Percentiles rank a stretch among this genome's conserved stretches.
These are phyloP conservation scores for Cirrhinus molitorella DNA, from an alignment of 2,797 vertebrate species.

Conservation along the genomic window DNA sequence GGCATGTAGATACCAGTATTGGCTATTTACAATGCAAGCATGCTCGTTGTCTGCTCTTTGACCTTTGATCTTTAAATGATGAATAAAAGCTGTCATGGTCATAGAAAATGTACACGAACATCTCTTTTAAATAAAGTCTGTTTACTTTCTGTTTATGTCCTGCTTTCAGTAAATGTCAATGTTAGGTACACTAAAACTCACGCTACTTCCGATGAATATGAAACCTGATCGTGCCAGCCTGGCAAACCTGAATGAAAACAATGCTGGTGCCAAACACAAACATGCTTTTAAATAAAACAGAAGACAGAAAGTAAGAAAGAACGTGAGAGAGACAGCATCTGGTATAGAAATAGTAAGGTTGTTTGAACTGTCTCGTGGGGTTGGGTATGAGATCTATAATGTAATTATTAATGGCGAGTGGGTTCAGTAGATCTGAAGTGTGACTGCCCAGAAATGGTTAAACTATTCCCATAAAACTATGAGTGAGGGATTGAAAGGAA, in stretches of 20 bases:
- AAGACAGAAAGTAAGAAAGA: not conserved
- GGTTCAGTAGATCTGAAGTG: slow-evolving; percentile 33
- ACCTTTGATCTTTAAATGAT: not conserved
- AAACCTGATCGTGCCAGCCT: slow-evolving; percentile 5
- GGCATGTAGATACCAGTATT: not conserved
- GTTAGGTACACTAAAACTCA: slow-evolving; percentile 10
- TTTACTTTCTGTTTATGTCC: not conserved
- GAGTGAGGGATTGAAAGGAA: not conserved
- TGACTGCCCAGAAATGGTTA: slow-evolving; percentile 29
- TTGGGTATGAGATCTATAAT: slow-evolving; percentile 25
- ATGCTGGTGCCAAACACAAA: slow-evolving; percentile 10
- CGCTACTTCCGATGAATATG: not conserved
- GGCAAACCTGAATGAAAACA: not conserved
- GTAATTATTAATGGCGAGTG: slow-evolving; percentile 27
- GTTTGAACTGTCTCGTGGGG: not conserved
- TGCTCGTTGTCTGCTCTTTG: not conserved
- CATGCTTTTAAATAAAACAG: slow-evolving; percentile 3
- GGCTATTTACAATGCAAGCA: not conserved
- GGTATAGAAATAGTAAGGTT: not conserved
- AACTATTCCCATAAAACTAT: slow-evolving; percentile 10
- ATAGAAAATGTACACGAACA: not conserved
- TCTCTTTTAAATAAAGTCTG: not conserved
- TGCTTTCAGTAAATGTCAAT: not conserved
- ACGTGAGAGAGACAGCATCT: not conserved
- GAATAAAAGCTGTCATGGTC: not conserved